A percentile compares a stretch with the other conserved stretches of the same genome.
phyloP scores from a whole-genome alignment of 1,140 invertebrate species.

The Drosophila littoralis region DNA sequence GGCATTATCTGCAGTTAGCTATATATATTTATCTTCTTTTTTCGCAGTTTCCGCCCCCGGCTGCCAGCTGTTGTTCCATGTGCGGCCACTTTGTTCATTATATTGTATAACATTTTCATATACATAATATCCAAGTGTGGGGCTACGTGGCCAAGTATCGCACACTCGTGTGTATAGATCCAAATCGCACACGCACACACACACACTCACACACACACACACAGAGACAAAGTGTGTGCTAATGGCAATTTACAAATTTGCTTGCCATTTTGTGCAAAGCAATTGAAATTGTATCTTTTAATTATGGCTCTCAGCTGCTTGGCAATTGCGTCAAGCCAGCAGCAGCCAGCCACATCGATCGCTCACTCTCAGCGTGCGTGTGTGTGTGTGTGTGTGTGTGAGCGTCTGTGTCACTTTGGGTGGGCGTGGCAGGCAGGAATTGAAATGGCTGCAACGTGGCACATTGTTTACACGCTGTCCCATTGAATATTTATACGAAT shows the following conservation, averaged over 20 bases:
- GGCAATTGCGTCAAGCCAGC: constrained; percentile 59
- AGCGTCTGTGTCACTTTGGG: constrained; percentile 25
- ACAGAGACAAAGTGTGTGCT: constrained; percentile 12
- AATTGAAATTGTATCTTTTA: constrained; percentile 63
- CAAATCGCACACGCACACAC: constrained; percentile 46
- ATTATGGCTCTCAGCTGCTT: constrained; percentile 52
- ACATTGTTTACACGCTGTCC: constrained; percentile 58
- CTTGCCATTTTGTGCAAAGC: constrained; percentile 29
- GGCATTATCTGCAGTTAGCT: background rate
- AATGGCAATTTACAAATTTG: constrained; percentile 66
- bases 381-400: background rate
- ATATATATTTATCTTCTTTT: background rate
- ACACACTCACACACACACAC: background rate
- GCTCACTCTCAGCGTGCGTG: background rate
- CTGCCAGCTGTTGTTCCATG: constrained; percentile 40
- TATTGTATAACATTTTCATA: constrained; percentile 36
- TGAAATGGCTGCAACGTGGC: constrained; percentile 24
- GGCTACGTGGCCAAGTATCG: constrained; percentile 40
- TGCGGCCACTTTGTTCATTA: constrained; percentile 57
- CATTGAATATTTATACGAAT: constrained; percentile 67
- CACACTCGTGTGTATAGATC: constrained; percentile 50
- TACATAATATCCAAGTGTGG: constrained; percentile 6
- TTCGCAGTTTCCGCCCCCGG: background rate
- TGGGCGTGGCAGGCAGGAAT: background rate
- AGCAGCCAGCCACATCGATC: constrained; percentile 28